These are phyloP conservation scores for Stramonita haemastoma DNA, from an alignment of 2,888 invertebrate genomes.

Conservation along the genomic window DNA sequence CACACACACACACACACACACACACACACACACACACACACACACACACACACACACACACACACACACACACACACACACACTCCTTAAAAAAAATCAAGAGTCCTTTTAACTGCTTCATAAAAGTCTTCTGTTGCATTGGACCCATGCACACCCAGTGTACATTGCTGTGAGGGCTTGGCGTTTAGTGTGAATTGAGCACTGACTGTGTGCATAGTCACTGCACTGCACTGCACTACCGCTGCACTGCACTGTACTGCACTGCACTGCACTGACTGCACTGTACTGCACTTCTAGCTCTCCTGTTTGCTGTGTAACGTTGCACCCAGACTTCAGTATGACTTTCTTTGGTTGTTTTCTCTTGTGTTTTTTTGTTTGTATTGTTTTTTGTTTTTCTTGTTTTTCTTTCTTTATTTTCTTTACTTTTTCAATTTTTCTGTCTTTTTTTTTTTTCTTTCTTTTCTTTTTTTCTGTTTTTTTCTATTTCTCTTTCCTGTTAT, in stretches of 20 bases:
- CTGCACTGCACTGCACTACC: neutral
- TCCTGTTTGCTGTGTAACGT: too few species aligned
- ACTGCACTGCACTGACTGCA: neutral
- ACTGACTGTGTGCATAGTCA: too few species aligned
- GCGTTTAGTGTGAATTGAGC: too few species aligned
- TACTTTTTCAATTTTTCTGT: neutral
- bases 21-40: conserved; percentile 34
- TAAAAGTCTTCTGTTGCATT: too few species aligned
- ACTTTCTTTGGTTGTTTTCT: neutral
- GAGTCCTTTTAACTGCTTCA: neutral
- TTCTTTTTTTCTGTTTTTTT: neutral
- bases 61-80: conserved; percentile 28
- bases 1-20: conserved; percentile 24
- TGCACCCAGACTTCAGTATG: too few species aligned
- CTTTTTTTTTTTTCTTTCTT: neutral
- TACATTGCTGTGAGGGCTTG: too few species aligned
- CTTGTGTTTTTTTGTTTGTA: neutral
- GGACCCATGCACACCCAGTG: too few species aligned
- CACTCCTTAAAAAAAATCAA: neutral
- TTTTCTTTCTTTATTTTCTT: neutral
- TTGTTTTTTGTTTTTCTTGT: neutral
- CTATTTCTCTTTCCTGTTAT: neutral
- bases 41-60: conserved; percentile 35
- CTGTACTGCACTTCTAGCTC: neutral
- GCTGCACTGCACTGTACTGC: neutral